Evolutionary conservation across 2,797 vertebrate species (phyloP).

Genomic region (Champsocephalus gunnari): DNA sequence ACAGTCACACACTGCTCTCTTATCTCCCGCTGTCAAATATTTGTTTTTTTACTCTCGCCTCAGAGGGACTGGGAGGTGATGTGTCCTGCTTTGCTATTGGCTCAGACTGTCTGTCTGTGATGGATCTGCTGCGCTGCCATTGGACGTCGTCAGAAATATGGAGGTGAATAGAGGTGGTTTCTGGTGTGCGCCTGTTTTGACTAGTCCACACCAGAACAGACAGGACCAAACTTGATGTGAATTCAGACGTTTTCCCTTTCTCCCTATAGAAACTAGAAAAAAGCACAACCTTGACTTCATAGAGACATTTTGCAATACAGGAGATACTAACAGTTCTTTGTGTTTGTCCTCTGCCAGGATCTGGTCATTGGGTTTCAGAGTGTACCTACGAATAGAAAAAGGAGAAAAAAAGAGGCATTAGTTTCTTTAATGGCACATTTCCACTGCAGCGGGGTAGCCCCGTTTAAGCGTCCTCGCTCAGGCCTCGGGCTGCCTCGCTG

Average conservation of each 20-base stretch:
- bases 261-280: slow-evolving; percentile 25
- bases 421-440: not conserved
- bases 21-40: slow-evolving; percentile 74
- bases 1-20: slow-evolving; percentile 33
- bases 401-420: not conserved
- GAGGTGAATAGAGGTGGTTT: slow-evolving; percentile 58
- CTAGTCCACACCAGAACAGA: slow-evolving; percentile 53
- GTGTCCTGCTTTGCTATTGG: slow-evolving; percentile 71
- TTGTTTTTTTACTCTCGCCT: slow-evolving; percentile 70
- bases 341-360: slow-evolving; percentile 98
- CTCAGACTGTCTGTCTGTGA: slow-evolving; percentile 29
- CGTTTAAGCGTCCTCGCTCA: too few species aligned
- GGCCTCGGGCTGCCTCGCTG: too few species aligned
- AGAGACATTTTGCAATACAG: slow-evolving; percentile 15
- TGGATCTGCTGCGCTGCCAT: slow-evolving; percentile 49
- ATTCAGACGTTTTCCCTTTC: not conserved
- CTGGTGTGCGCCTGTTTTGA: slow-evolving; percentile 66
- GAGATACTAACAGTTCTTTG: slow-evolving; percentile 92
- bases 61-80: slow-evolving; percentile 71
- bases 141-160: slow-evolving; percentile 52
- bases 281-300: not conserved
- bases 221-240: slow-evolving; percentile 32
- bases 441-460: too few species aligned
- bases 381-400: slow-evolving; percentile 83
- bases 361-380: slow-evolving; percentile 94